A percentile compares a stretch with the other conserved stretches of the same genome.
phyloP scores from a whole-genome alignment of 2,113 vertebrate species.

The Marmota flaviventris region DNA sequence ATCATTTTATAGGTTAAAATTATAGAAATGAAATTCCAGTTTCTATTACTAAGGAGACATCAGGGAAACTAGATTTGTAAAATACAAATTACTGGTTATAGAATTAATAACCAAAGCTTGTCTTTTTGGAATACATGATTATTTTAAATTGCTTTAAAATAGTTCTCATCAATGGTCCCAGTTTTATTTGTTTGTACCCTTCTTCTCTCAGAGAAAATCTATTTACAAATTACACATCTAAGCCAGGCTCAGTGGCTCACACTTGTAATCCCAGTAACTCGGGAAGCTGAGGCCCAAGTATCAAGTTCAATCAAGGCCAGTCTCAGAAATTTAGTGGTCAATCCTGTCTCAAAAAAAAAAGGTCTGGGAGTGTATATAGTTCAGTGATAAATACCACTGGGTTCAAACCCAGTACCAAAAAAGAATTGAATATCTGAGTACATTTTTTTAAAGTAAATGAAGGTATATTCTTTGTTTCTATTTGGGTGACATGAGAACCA shows the following conservation, averaged over 20 bases:
- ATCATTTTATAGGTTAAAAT: background rate
- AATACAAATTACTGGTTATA: constrained; percentile 2
- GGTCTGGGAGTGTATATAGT: too few relatives aligned
- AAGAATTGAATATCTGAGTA: background rate
- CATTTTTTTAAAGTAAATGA: background rate
- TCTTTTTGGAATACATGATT: constrained; percentile 13
- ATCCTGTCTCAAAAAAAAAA: too few relatives aligned
- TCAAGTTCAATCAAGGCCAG: too few relatives aligned
- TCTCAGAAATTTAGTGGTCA: too few relatives aligned
- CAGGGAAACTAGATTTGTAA: background rate
- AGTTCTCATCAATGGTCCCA: background rate
- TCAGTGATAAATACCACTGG: too few relatives aligned
- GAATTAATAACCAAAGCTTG: background rate
- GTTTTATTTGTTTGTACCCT: constrained; percentile 33
- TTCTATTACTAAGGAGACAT: constrained; percentile 29
- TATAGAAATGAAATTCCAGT: background rate
- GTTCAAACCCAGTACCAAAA: too few relatives aligned
- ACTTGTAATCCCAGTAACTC: too few relatives aligned
- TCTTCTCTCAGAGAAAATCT: background rate
- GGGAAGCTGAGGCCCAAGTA: too few relatives aligned
- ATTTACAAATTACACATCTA: background rate
- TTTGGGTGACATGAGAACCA: background rate
- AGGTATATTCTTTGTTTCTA: background rate
- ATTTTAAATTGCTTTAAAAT: constrained; percentile 1
- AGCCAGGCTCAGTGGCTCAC: background rate